A percentile compares a stretch with the other conserved stretches of the same genome.
These are phyloP conservation scores for Xiphophorus maculatus DNA, from an alignment of 2,113 vertebrate genomes.

Conservation along the genomic window DNA sequence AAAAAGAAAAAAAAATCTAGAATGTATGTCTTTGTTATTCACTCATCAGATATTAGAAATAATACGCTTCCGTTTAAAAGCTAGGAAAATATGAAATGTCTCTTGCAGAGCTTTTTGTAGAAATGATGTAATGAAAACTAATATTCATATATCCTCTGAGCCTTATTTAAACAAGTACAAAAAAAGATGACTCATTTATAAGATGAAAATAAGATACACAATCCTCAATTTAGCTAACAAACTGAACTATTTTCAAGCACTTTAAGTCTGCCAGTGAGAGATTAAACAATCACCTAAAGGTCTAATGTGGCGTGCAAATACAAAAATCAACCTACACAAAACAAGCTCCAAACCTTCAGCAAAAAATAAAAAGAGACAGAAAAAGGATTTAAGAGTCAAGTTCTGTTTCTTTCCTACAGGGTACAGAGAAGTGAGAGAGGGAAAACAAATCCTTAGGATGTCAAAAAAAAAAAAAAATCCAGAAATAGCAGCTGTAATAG, in stretches of 20 bases:
- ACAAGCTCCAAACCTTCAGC: not conserved
- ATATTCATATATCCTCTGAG: too few relatives aligned
- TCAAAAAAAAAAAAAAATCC: slow-evolving; percentile 4
- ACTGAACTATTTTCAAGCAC: not conserved
- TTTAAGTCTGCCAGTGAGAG: not conserved
- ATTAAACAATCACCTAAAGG: not conserved
- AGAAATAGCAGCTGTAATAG: slow-evolving; percentile 2
- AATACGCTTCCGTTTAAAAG: too few relatives aligned
- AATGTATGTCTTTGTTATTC: too few relatives aligned
- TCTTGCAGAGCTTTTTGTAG: too few relatives aligned
- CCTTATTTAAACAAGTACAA: too few relatives aligned
- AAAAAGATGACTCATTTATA: too few relatives aligned
- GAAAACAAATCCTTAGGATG: not conserved
- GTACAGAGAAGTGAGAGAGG: not conserved
- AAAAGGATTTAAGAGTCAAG: not conserved
- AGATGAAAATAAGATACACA: not conserved
- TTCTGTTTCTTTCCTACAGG: slow-evolving; percentile 1
- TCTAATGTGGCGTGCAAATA: slow-evolving; percentile 5
- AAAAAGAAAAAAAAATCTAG: too few relatives aligned
- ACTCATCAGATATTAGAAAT: too few relatives aligned
- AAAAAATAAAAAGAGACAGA: not conserved
- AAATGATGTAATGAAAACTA: too few relatives aligned
- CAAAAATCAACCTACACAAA: slow-evolving; percentile 16
- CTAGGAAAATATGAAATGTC: too few relatives aligned
- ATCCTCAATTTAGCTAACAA: not conserved